Conservation (phyloP, 2,888 invertebrate species). For the Folsomia candida region DNA sequence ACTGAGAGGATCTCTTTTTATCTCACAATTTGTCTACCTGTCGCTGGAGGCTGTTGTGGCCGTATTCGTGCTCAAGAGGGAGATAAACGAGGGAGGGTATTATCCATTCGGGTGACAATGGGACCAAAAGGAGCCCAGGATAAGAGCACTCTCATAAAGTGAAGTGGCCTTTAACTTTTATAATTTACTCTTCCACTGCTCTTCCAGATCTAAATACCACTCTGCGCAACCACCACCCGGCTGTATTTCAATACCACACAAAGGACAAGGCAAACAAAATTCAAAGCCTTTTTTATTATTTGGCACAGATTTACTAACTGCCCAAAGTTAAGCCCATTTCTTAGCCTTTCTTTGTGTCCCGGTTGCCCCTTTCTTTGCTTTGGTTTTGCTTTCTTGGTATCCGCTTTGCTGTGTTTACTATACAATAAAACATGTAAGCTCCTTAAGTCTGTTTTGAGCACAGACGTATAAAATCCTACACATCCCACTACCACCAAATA, state of each 20-base stretch:
- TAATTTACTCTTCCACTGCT: slow-evolving; percentile 6
- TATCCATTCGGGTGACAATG: slow-evolving; percentile 5
- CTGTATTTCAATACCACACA: too few species aligned
- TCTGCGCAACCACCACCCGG: too few species aligned
- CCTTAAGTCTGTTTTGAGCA: neutral
- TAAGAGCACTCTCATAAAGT: slow-evolving; percentile 6
- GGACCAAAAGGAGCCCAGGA: neutral
- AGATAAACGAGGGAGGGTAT: neutral
- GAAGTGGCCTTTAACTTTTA: slow-evolving; percentile 12
- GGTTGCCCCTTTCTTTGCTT: neutral
- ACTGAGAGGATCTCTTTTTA: too few species aligned
- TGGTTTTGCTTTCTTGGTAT: neutral
- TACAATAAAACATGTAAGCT: neutral
- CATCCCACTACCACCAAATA: too few species aligned
- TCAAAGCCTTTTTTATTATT: neutral
- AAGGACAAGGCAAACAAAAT: neutral
- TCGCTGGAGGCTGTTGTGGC: too few species aligned
- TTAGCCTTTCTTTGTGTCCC: neutral
- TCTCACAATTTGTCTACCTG: too few species aligned
- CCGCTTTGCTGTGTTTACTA: neutral
- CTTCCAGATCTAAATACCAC: neutral
- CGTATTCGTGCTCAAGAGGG: too few species aligned
- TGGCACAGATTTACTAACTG: neutral
- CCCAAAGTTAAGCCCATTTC: neutral
- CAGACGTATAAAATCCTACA: too few species aligned